Evolutionary conservation across 2,797 vertebrate genomes (phyloP).

Genomic region (Octomys mimax): DNA sequence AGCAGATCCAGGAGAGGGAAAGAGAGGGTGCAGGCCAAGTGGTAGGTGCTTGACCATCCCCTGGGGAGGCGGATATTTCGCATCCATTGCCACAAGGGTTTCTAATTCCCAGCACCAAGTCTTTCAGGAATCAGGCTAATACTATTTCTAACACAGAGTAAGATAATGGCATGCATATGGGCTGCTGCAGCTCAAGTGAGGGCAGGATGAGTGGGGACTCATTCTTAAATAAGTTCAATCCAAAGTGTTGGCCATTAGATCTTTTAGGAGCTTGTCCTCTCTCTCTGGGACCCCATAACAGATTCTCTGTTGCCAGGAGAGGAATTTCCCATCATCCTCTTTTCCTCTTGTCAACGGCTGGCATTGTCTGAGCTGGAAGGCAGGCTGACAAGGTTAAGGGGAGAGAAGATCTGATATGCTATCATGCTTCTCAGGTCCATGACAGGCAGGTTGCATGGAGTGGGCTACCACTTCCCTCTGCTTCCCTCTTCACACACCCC

Average conservation of each 20-base stretch:
- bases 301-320: conserved; percentile 53
- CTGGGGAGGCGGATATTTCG: not conserved
- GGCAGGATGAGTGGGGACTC: not conserved
- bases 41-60: not conserved
- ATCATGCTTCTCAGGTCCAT: conserved; percentile 70
- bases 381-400: conserved; percentile 80
- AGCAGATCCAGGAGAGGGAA: not conserved
- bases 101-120: not conserved
- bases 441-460: conserved; percentile 66
- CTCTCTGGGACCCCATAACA: conserved; percentile 10
- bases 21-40: not conserved
- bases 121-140: not conserved
- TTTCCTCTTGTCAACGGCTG: conserved; percentile 68
- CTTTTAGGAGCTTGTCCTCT: not conserved
- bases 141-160: not conserved
- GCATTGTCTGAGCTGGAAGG: conserved; percentile 57
- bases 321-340: conserved; percentile 67
- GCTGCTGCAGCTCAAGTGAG: rapidly evolving
- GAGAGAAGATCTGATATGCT: conserved; percentile 79
- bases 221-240: not conserved
- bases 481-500: conserved; percentile 45
- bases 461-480: conserved; percentile 35
- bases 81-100: not conserved
- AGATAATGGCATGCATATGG: not conserved
- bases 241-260: not conserved